Evolutionary conservation across 2,113 vertebrate genomes (phyloP).

Genomic region (Notarius quadriscutis): DNA sequence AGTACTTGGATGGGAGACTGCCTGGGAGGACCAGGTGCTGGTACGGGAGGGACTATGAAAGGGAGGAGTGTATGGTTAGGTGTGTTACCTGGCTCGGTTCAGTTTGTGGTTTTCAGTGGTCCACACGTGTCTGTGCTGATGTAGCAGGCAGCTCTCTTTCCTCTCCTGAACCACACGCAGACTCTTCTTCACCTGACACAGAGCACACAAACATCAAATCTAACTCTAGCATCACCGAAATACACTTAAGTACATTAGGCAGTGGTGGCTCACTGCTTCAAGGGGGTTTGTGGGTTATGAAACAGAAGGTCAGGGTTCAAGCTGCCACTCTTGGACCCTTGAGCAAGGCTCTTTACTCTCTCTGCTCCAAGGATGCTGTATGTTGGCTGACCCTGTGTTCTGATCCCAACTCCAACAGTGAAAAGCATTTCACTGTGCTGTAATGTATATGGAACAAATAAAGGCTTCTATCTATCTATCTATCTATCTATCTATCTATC

Average conservation of each 20-base stretch:
- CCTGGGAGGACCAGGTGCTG: too few species aligned
- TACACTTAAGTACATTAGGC: neutral
- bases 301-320: neutral
- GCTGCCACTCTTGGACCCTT: neutral
- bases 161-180: conserved; percentile 77
- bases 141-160: conserved; percentile 81
- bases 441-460: too few species aligned
- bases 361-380: neutral
- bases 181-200: conserved; percentile 75
- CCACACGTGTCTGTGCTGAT: conserved; percentile 88
- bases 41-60: too few species aligned
- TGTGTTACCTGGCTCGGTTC: conserved; percentile 78
- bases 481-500: too few species aligned
- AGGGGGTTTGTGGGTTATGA: neutral
- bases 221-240: neutral
- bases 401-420: neutral
- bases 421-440: too few species aligned
- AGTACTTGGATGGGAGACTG: too few species aligned
- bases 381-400: neutral
- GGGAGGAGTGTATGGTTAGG: conserved; percentile 56
- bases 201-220: conserved; percentile 24
- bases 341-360: too few species aligned
- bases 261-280: neutral
- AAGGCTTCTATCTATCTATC: too few species aligned
- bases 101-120: conserved; percentile 79